These are phyloP conservation scores for Oreochromis tanganicae DNA, from an alignment of 2,113 vertebrate species.

Conservation along the genomic window DNA sequence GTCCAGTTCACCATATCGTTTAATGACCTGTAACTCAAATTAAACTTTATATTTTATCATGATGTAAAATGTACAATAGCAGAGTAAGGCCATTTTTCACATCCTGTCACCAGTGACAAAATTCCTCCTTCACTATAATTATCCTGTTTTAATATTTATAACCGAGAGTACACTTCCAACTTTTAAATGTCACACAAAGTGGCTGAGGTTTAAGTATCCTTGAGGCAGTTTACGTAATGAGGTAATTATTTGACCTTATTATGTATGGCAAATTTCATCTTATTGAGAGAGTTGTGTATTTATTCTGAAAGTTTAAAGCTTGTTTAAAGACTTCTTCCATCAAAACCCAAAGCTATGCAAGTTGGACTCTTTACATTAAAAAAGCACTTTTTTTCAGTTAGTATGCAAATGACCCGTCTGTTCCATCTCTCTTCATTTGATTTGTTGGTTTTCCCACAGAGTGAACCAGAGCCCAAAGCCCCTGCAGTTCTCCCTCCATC, in stretches of 20 bases:
- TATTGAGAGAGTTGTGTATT: neutral
- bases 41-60: neutral
- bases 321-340: neutral
- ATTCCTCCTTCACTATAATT: neutral
- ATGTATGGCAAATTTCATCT: neutral
- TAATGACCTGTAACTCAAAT: conserved; percentile 18
- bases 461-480: conserved; percentile 67
- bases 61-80: neutral
- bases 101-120: neutral
- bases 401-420: neutral
- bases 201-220: neutral
- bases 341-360: neutral
- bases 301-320: neutral
- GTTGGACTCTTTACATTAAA: too few species aligned
- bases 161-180: neutral
- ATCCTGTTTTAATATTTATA: neutral
- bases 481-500: conserved; percentile 71
- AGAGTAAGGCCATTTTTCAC: neutral
- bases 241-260: neutral
- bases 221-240: neutral
- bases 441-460: conserved; percentile 54
- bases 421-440: neutral
- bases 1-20: conserved; percentile 2
- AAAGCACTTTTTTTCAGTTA: neutral
- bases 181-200: neutral